Evolutionary conservation across 2,888 invertebrate genomes (phyloP).

Genomic region (Cordilura impudica): DNA sequence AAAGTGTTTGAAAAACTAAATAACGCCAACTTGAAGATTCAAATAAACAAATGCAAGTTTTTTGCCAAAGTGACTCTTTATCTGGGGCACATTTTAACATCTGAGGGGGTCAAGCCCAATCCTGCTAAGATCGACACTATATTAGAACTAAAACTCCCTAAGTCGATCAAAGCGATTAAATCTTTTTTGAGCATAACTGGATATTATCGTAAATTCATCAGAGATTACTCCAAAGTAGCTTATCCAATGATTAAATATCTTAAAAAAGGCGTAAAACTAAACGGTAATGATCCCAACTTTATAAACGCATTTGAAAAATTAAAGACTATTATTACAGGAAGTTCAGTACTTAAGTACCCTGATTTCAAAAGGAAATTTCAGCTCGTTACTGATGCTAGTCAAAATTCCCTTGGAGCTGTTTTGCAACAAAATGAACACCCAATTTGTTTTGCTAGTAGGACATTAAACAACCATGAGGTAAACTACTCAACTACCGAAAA

Average conservation of each 20-base stretch:
- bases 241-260: conserved; percentile 21
- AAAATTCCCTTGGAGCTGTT: conserved; percentile 43
- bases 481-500: too few species aligned
- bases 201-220: neutral
- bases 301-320: conserved; percentile 46
- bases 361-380: too few species aligned
- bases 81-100: neutral
- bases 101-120: neutral
- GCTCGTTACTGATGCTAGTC: too few species aligned
- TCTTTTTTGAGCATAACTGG: neutral
- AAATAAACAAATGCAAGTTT: conserved; percentile 7
- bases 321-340: too few species aligned
- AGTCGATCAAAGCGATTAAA: neutral
- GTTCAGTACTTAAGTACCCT: too few species aligned
- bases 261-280: conserved; percentile 12
- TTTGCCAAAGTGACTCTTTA: conserved; percentile 5
- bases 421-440: conserved; percentile 57
- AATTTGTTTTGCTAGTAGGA: conserved; percentile 49
- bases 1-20: neutral
- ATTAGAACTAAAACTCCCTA: neutral
- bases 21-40: neutral
- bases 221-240: conserved; percentile 1
- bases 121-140: neutral
- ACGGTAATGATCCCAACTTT: conserved; percentile 56
- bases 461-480: conserved; percentile 46